These are phyloP conservation scores for Eupithecia subumbrata DNA, from an alignment of 2,888 invertebrate genomes.

Conservation along the genomic window DNA sequence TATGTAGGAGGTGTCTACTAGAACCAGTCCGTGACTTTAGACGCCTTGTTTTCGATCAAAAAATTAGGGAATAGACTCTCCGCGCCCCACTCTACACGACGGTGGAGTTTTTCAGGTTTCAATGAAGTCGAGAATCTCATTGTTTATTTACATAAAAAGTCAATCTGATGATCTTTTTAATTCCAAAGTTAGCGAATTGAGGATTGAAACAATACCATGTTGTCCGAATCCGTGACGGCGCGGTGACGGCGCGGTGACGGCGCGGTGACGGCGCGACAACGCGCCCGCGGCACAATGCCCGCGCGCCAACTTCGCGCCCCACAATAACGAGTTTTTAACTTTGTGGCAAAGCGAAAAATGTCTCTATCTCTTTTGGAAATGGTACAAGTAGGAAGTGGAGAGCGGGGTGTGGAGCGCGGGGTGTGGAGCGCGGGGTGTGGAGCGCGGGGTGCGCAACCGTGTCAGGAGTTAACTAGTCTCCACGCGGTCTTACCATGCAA, in stretches of 20 bases:
- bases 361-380: slow-evolving; percentile 70
- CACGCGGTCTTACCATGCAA: too few species aligned
- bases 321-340: slow-evolving; percentile 84
- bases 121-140: neutral
- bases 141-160: neutral
- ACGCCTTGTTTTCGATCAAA: neutral
- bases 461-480: too few species aligned
- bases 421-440: neutral
- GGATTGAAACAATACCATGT: neutral
- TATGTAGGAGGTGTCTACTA: neutral
- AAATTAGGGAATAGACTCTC: neutral
- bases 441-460: neutral
- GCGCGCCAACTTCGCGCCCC: slow-evolving; percentile 75
- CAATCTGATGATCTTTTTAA: neutral
- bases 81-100: neutral
- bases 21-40: neutral
- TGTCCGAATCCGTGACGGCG: neutral
- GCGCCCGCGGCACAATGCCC: slow-evolving; percentile 73
- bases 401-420: neutral
- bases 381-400: slow-evolving; percentile 39
- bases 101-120: neutral
- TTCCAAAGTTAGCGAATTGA: neutral
- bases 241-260: neutral
- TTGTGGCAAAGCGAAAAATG: slow-evolving; percentile 83
- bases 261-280: slow-evolving; percentile 60